A percentile compares a stretch with the other conserved stretches of the same genome.
Evolutionary conservation across 2,113 vertebrate genomes (phyloP).

Genomic region (Saguinus midas): DNA sequence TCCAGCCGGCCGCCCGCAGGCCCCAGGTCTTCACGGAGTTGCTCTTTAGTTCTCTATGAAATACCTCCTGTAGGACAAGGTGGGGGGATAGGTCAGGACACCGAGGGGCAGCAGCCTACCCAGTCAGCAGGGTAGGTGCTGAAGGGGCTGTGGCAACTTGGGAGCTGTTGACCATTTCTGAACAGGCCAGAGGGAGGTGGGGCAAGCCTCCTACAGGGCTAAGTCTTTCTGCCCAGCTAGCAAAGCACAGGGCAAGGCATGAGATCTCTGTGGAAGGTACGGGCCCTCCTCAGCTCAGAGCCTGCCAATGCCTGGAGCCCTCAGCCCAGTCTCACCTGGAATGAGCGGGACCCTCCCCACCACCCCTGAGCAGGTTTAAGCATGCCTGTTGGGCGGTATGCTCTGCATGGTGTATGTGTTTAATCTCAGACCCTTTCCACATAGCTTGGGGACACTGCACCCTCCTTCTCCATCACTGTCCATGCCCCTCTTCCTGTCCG

Average conservation of each 20-base stretch:
- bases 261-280: background rate
- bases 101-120: background rate
- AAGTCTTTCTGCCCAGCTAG: background rate
- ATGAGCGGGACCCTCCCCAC: background rate
- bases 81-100: rapidly evolving
- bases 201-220: background rate
- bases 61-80: slow-evolving; percentile 89
- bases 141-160: background rate
- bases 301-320: background rate
- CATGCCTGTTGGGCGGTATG: background rate
- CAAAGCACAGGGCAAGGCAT: background rate
- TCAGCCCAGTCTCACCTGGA: background rate
- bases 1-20: slow-evolving; percentile 92
- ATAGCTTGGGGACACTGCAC: background rate
- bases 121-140: background rate
- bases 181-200: background rate
- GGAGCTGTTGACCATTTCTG: background rate
- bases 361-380: rapidly evolving
- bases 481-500: background rate
- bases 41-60: slow-evolving; percentile 88
- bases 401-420: rapidly evolving
- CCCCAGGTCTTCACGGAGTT: slow-evolving; percentile 94
- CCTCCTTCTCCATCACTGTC: background rate
- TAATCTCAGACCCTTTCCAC: background rate
- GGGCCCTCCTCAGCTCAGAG: background rate